Evolutionary conservation across 2,888 invertebrate species (phyloP).

Genomic region (Asteroscopus sphinx): DNA sequence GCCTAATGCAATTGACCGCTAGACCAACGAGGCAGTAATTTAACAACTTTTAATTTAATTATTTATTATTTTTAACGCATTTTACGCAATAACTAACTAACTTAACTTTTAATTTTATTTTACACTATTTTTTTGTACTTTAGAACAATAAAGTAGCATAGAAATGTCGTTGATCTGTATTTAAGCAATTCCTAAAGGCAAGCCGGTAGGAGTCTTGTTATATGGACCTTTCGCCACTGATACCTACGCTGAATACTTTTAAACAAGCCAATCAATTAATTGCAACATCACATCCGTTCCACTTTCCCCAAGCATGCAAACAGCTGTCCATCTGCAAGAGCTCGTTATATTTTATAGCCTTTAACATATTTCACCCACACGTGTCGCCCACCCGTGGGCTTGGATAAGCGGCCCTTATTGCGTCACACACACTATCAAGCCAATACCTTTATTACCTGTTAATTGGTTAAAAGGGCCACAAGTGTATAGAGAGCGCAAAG

Average conservation of each 20-base stretch:
- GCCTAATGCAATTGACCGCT: no score
- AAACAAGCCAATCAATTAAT: background rate
- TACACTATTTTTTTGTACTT: no score
- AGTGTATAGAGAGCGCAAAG: slow-evolving; percentile 1
- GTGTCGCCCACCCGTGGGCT: slow-evolving; percentile 6
- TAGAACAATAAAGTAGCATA: no score
- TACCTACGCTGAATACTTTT: background rate
- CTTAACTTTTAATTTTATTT: no score
- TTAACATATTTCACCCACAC: slow-evolving; percentile 7
- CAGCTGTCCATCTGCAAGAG: slow-evolving; percentile 1
- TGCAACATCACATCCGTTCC: slow-evolving; percentile 7
- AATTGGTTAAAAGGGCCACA: slow-evolving; percentile 15
- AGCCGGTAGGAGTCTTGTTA: no score
- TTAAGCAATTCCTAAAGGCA: no score
- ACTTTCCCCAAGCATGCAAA: slow-evolving; percentile 9
- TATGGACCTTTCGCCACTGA: no score
- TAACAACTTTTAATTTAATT: no score
- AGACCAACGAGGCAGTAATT: no score
- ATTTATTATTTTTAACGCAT: no score
- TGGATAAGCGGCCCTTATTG: slow-evolving; percentile 22
- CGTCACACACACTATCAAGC: background rate
- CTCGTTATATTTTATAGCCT: background rate
- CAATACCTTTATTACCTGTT: background rate
- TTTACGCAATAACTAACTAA: no score
- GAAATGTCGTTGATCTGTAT: no score